Conservation (phyloP, 2,888 invertebrate species). For the Timandra comae region DNA sequence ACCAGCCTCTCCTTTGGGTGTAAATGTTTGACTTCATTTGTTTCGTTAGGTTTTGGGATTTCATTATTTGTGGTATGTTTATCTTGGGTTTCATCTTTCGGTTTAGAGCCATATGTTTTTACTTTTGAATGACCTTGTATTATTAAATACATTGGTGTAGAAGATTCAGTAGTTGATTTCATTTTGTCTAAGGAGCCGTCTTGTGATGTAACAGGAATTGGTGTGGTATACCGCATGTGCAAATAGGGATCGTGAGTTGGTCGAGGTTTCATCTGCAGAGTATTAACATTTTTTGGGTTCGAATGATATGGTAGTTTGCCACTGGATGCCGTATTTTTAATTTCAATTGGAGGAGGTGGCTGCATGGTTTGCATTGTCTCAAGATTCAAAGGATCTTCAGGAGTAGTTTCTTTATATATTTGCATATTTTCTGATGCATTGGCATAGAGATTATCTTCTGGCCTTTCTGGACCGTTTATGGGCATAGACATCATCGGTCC, state of each 20-base stretch:
- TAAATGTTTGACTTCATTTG: slow-evolving; percentile 76
- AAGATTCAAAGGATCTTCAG: slow-evolving; percentile 45
- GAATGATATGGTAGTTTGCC: slow-evolving; percentile 37
- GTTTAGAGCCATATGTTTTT: slow-evolving; percentile 85
- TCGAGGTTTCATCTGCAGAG: slow-evolving; percentile 18
- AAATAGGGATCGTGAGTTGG: slow-evolving; percentile 61
- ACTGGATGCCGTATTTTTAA: slow-evolving; percentile 33
- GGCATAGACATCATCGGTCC: slow-evolving; percentile 70
- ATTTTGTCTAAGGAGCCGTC: slow-evolving; percentile 41
- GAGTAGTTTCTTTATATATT: slow-evolving; percentile 47
- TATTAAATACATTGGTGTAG: slow-evolving; percentile 83
- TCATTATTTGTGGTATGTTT: slow-evolving; percentile 62
- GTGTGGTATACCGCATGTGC: slow-evolving; percentile 66
- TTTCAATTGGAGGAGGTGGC: slow-evolving; percentile 61
- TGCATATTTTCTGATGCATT: slow-evolving; percentile 63
- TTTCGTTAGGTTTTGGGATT: slow-evolving; percentile 67
- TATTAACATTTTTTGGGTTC: slow-evolving; percentile 37
- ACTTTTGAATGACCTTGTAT: slow-evolving; percentile 92
- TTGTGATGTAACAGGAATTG: slow-evolving; percentile 71
- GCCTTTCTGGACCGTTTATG: slow-evolving; percentile 55
- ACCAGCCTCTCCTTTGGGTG: slow-evolving; percentile 61
- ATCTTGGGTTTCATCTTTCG: slow-evolving; percentile 55
- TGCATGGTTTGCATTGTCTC: slow-evolving; percentile 79
- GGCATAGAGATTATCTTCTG: slow-evolving; percentile 62
- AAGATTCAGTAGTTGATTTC: slow-evolving; percentile 56